phyloP scores from a whole-genome alignment of 2,797 vertebrate genomes.

The Coregonus ussuriensis region DNA sequence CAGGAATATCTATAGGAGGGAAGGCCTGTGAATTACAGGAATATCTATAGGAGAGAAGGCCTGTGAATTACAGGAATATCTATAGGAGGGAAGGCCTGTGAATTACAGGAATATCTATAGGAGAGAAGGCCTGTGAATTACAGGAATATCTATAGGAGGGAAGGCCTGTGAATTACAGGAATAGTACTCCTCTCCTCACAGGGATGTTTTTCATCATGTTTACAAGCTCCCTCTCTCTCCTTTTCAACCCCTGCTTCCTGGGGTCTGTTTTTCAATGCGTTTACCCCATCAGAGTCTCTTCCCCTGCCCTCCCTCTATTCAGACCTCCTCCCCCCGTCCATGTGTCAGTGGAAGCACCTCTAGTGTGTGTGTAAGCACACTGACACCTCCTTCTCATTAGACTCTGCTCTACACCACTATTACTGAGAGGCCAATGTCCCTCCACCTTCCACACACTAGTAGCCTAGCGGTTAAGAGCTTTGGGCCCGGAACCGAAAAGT shows the following conservation, averaged over 20 bases:
- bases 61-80: too few relatives aligned
- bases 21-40: too few relatives aligned
- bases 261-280: slow-evolving; percentile 17
- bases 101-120: too few relatives aligned
- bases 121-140: too few relatives aligned
- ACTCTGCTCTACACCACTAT: slow-evolving; percentile 36
- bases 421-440: slow-evolving; percentile 40
- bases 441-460: slow-evolving; percentile 12
- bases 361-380: slow-evolving; percentile 40
- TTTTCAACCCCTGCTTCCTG: slow-evolving; percentile 8
- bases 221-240: slow-evolving; percentile 14
- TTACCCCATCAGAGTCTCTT: background rate
- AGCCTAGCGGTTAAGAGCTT: too few relatives aligned
- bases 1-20: too few relatives aligned
- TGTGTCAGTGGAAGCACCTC: slow-evolving; percentile 37
- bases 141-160: too few relatives aligned
- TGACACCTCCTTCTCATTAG: slow-evolving; percentile 46
- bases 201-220: background rate
- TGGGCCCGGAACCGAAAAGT: too few relatives aligned
- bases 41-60: too few relatives aligned
- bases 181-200: background rate
- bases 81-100: too few relatives aligned
- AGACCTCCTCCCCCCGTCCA: slow-evolving; percentile 12
- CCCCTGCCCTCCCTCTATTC: background rate
- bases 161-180: too few relatives aligned